A percentile compares a stretch with the other conserved stretches of the same genome.
Evolutionary conservation across 2,113 vertebrate species (phyloP).

Genomic region (Mustela lutreola): DNA sequence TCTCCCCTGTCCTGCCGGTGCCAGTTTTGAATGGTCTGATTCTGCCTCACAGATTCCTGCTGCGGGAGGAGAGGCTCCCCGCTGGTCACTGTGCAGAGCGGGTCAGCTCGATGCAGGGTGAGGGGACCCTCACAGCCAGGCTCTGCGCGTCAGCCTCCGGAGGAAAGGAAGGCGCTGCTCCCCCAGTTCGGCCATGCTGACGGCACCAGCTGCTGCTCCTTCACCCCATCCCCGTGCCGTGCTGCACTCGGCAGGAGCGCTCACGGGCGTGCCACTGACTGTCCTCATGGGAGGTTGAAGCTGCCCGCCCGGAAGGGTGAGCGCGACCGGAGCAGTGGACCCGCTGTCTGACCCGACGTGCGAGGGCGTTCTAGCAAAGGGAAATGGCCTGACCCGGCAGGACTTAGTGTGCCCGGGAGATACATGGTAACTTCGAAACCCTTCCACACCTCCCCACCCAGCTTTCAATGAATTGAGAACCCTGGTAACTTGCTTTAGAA

Average conservation of each 20-base stretch:
- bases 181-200: not conserved
- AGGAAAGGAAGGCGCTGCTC: not conserved
- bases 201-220: not conserved
- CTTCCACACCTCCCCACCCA: not conserved
- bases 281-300: not conserved
- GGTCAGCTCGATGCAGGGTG: not conserved
- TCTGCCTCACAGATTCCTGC: constrained; percentile 21
- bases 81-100: not conserved
- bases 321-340: not conserved
- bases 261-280: not conserved
- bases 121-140: not conserved
- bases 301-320: not conserved
- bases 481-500: not conserved
- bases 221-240: not conserved
- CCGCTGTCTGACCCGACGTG: not conserved
- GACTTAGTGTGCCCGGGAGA: not conserved
- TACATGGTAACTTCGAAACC: not conserved
- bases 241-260: not conserved
- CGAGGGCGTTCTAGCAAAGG: not conserved
- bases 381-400: not conserved
- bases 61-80: not conserved
- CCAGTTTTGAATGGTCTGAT: not conserved
- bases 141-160: not conserved
- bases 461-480: constrained; percentile 33
- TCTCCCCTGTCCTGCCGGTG: not conserved